A percentile compares a stretch with the other conserved stretches of the same genome.
Evolutionary conservation across 2,797 vertebrate species (phyloP).

Genomic region (Pteropus rufus): DNA sequence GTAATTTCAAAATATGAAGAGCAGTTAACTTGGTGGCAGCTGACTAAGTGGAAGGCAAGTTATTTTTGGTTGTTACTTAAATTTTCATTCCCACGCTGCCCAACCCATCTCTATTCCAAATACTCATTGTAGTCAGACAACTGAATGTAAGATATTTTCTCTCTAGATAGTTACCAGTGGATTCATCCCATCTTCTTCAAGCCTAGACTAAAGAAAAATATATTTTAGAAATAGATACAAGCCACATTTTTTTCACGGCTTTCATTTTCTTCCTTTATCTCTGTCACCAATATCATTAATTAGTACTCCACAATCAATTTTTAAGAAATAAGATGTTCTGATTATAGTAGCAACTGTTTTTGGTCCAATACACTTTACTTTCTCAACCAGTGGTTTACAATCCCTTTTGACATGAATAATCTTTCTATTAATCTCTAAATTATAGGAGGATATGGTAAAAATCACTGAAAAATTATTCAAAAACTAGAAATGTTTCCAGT

Average conservation of each 20-base stretch:
- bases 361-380: not conserved
- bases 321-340: not conserved
- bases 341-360: not conserved
- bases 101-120: not conserved
- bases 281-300: not conserved
- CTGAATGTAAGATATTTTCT: not conserved
- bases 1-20: not conserved
- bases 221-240: not conserved
- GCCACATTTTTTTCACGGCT: not conserved
- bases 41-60: not conserved
- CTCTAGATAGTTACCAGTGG: not conserved
- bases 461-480: not conserved
- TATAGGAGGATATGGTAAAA: not conserved
- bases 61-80: not conserved
- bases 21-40: not conserved
- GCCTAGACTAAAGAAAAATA: not conserved
- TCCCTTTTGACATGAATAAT: not conserved
- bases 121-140: not conserved
- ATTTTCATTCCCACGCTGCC: not conserved
- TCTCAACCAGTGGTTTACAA: not conserved
- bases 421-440: not conserved
- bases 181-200: not conserved
- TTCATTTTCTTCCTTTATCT: not conserved
- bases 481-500: not conserved
- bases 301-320: not conserved